Evolutionary conservation across 2,113 vertebrate species (phyloP).

Genomic region (Eupsittula cactorum): DNA sequence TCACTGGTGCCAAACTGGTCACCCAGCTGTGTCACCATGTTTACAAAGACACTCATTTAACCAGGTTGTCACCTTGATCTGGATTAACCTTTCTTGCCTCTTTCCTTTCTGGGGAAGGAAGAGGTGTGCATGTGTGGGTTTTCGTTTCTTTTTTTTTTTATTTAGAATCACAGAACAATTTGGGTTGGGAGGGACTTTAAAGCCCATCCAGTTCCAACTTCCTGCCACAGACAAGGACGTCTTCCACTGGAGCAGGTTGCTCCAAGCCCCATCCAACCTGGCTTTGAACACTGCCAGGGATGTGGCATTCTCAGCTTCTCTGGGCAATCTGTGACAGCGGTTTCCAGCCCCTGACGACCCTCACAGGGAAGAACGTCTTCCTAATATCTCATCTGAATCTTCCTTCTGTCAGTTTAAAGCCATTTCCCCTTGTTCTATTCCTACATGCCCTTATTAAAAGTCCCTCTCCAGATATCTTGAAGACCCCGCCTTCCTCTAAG

Average conservation of each 20-base stretch:
- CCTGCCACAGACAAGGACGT: too few relatives aligned
- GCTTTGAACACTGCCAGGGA: not conserved
- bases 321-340: not conserved
- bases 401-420: not conserved
- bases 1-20: not conserved
- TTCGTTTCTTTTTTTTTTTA: not conserved
- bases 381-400: not conserved
- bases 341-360: not conserved
- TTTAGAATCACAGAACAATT: not conserved
- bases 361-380: not conserved
- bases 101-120: not conserved
- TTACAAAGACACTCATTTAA: not conserved
- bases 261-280: not conserved
- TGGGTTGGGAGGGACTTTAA: not conserved
- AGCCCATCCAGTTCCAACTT: not conserved
- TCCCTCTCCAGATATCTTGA: not conserved
- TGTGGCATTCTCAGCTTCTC: not conserved
- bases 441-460: not conserved
- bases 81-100: not conserved
- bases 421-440: not conserved
- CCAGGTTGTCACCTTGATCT: not conserved
- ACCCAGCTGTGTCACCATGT: accelerated
- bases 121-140: accelerated
- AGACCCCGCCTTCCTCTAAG: not conserved
- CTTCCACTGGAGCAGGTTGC: not conserved